Percentiles rank a stretch among this genome's conserved stretches.
phyloP scores from a whole-genome alignment of 1,140 invertebrate genomes.

The Anastatus disparis region DNA sequence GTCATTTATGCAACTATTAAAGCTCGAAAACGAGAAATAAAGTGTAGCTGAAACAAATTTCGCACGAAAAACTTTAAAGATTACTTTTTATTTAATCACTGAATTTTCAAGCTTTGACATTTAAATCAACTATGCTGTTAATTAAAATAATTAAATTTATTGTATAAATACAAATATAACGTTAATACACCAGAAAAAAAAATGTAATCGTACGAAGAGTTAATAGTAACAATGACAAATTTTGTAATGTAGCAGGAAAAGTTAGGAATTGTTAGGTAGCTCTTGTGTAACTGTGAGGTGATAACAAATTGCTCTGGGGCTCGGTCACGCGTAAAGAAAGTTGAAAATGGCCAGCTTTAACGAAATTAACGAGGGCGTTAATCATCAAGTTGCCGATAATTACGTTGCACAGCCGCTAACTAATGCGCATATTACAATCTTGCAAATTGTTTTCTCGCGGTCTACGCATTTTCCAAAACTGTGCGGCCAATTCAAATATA shows the following conservation, averaged over 20 bases:
- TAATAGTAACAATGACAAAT: constrained; percentile 19
- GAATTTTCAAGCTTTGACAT: too few relatives aligned
- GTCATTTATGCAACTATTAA: too few relatives aligned
- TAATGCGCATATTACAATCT: constrained; percentile 33
- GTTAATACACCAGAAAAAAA: too few relatives aligned
- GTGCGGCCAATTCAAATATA: neutral
- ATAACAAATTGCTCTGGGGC: constrained; percentile 28
- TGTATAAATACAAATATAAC: too few relatives aligned
- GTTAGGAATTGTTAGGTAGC: constrained; percentile 20
- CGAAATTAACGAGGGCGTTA: constrained; percentile 38
- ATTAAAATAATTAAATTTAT: too few relatives aligned
- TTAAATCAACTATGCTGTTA: too few relatives aligned
- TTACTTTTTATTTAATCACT: too few relatives aligned
- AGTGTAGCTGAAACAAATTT: too few relatives aligned
- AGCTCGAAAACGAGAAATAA: too few relatives aligned
- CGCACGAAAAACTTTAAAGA: too few relatives aligned
- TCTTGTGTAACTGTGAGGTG: neutral
- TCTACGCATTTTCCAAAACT: neutral
- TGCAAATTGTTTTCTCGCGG: constrained; percentile 39
- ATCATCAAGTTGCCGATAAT: constrained; percentile 35
- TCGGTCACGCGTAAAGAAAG: constrained; percentile 21
- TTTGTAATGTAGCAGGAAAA: constrained; percentile 20
- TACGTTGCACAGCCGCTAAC: constrained; percentile 14
- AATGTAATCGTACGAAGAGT: constrained; percentile 10
- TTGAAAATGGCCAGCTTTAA: constrained; percentile 34